Evolutionary conservation across 2,797 vertebrate genomes (phyloP).

Genomic region (Paedocypris micromegethes): DNA sequence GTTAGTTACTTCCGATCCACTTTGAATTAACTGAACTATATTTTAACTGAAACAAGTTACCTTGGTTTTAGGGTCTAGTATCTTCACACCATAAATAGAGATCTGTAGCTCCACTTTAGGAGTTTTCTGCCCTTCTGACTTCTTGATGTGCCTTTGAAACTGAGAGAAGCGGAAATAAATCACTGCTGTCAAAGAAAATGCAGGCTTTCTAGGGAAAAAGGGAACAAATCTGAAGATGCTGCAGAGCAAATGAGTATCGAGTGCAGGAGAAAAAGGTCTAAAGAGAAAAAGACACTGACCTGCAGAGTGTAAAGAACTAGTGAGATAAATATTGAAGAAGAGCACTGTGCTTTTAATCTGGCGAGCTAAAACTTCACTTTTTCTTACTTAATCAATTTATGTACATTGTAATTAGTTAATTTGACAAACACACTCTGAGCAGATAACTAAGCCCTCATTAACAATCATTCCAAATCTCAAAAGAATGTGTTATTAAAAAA

Average conservation of each 20-base stretch:
- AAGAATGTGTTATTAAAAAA: too few species aligned
- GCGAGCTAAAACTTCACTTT: too few species aligned
- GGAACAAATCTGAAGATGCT: slow-evolving; percentile 5
- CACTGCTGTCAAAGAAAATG: slow-evolving; percentile 2
- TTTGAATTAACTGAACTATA: not conserved
- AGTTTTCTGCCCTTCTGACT: slow-evolving; percentile 84
- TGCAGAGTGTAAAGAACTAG: slow-evolving; percentile 4
- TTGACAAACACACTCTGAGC: too few species aligned
- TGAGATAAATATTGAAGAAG: slow-evolving; percentile 1
- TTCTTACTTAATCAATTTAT: too few species aligned
- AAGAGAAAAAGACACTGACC: slow-evolving; percentile 5
- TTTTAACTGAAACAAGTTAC: slow-evolving; percentile 55
- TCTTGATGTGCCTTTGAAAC: slow-evolving; percentile 87
- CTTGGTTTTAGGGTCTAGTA: slow-evolving; percentile 83
- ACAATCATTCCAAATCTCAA: too few species aligned
- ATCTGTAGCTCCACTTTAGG: slow-evolving; percentile 84
- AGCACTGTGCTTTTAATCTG: slow-evolving; percentile 9
- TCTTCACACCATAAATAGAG: slow-evolving; percentile 85
- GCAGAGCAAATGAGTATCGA: slow-evolving; percentile 22
- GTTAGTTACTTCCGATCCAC: slow-evolving; percentile 4
- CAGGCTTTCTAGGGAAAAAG: slow-evolving; percentile 11
- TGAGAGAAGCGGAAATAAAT: slow-evolving; percentile 50
- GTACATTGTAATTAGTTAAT: too few species aligned
- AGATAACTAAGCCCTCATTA: too few species aligned
- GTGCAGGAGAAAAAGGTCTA: slow-evolving; percentile 2